Evolutionary conservation across 2,797 vertebrate species (phyloP).

Genomic region (Lagocephalus sceleratus): DNA sequence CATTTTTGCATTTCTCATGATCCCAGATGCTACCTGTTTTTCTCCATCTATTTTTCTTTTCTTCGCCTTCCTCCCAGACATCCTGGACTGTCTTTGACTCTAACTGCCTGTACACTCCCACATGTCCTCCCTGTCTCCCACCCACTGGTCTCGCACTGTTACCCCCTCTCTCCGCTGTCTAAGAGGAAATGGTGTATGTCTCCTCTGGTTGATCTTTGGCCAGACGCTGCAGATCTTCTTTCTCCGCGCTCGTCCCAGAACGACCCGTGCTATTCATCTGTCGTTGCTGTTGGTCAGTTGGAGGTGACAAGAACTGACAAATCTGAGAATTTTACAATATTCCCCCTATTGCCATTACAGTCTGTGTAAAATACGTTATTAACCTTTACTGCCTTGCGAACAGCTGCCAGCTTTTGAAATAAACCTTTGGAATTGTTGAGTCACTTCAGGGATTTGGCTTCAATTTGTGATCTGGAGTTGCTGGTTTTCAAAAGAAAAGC

Average conservation of each 20-base stretch:
- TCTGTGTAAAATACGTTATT: slow-evolving; percentile 31
- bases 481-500: slow-evolving; percentile 28
- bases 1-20: background rate
- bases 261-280: slow-evolving; percentile 6
- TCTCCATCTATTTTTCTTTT: slow-evolving; percentile 14
- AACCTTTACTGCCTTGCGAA: slow-evolving; percentile 7
- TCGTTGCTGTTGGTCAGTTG: slow-evolving; percentile 2
- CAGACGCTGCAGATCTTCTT: slow-evolving; percentile 36
- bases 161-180: slow-evolving; percentile 14
- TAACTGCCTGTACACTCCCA: slow-evolving; percentile 13
- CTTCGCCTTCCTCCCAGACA: slow-evolving; percentile 4
- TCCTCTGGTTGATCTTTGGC: slow-evolving; percentile 54
- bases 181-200: slow-evolving; percentile 36
- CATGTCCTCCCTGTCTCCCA: slow-evolving; percentile 6
- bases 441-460: slow-evolving; percentile 43
- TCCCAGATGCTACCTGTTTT: slow-evolving; percentile 13
- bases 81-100: slow-evolving; percentile 27
- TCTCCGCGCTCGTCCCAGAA: slow-evolving; percentile 12
- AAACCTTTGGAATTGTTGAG: slow-evolving; percentile 47
- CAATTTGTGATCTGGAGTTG: slow-evolving; percentile 40
- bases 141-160: slow-evolving; percentile 19
- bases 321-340: background rate
- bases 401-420: slow-evolving; percentile 35
- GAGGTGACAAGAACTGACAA: slow-evolving; percentile 26
- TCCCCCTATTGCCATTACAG: slow-evolving; percentile 15